Base-by-base conservation (phyloP, 2,113 vertebrate species). In the Leptocoma aspasia region DNA sequence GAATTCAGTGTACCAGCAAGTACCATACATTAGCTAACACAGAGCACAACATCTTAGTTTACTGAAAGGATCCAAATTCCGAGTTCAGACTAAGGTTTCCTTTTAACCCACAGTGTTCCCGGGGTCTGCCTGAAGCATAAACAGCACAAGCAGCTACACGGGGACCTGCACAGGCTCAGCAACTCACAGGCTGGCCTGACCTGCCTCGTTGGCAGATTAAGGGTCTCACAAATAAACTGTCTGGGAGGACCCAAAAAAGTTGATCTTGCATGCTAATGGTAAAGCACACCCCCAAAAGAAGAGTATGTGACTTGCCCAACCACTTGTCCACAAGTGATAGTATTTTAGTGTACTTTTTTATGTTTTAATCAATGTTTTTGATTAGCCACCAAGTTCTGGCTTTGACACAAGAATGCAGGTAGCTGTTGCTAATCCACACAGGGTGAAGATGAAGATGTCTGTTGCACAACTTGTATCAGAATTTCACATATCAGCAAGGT, bases 151-250 rank as follows among this genome's bases (percentile, higher is more conserved):
- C n/a, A 61, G 4, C 69, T 45, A 57, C 73, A 50, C 9, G 5
- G 83, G 78, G 93, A 95, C 91, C 91, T 90, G 91, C 94, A 82
- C n/a, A 94, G 90, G 52, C 95, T 97, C 95, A 93, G 89, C 83
- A 42, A 4, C 47, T 71, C 10, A 0, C 52, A 82, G 83, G 24
- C 69, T n/a, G 72, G 60, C 92, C 50, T 84, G 83, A 91, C 60
- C 80, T 59, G 93, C 89, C 66, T 27, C 30, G 2, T 6, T 82
- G 89, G 85, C 90, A 94, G 68, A 70, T 92, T 52, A 76, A 90
- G 79, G 56, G 75, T 82, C 94, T 83, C 94, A 78, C 94, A 95
- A 95, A 95, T 94, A 82, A 96, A 44, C 42, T 2, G 6, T 31
- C 80, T 49, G 61, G 52, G 49, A 86, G 61, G 73, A 89, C 22